Evolutionary conservation across 2,888 invertebrate species (phyloP), one percentile per base, ranked within the genome.

Genomic region (Mylabris sibirica): DNA sequence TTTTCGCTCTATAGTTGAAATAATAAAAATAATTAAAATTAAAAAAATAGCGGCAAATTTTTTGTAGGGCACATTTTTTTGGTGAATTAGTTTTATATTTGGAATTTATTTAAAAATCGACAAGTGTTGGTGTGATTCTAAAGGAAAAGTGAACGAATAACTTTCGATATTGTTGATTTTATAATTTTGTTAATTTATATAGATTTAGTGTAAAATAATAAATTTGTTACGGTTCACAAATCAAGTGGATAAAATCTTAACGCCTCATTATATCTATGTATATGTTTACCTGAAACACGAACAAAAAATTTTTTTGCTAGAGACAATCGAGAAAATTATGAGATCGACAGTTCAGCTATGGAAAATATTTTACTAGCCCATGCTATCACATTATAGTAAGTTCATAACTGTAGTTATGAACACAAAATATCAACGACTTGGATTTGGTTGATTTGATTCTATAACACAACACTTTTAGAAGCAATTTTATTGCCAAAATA

Each of bases 191-290:
- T 20, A 20, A 20, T 49, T 30, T 8, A 49, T 49, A 1, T 53
- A 11, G 11, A 22, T 22, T 53, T 22, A 11, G 22, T 53, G 22
- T 53, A 22, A 53, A 49, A 49, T 49, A 49, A 3, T 20, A 49
- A 49, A 22, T 53, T 11, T 8, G 53, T 53, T 53, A 53, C 53
- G 22, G 22, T 53, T 53, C 53, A 53, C 20, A 53, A 17, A 20
- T 53, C 53, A 53, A 53, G 22, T 11, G 53, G 22, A 20, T 53
- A 53, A 22, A 53, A 53, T 53, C 9, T 53, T 53, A 53, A 8
- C 53, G 53, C 22, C 53, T 53, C 53, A 44, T n/a, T n/a, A n/a
- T n/a, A n/a, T n/a, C n/a, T 17, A 38, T 6, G 26, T 26, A 26
- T 9, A 35, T 35, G 12, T 41, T 17, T 49, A 49, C 5, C 44